Evolutionary conservation across 2,113 vertebrate species (phyloP).

Genomic region (Corythornis madagascariensis): DNA sequence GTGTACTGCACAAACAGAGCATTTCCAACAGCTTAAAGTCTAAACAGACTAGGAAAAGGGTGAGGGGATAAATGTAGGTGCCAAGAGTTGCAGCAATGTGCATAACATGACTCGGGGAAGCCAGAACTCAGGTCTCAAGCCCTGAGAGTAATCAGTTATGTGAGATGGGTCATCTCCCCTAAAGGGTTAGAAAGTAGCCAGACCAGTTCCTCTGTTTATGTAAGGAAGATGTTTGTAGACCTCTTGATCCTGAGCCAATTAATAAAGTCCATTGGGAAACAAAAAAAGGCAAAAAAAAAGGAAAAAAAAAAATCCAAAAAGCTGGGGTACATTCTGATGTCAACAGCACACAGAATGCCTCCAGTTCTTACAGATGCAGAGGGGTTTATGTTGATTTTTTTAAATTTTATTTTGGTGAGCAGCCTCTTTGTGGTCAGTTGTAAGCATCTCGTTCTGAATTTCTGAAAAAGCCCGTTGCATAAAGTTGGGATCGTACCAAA

Average conservation of each 20-base stretch:
- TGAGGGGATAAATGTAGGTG: neutral
- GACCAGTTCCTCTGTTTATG: slow-evolving; percentile 50
- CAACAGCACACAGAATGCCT: neutral
- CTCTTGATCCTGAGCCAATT: slow-evolving; percentile 52
- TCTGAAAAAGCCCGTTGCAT: slow-evolving; percentile 35
- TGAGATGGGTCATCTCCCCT: slow-evolving; percentile 38
- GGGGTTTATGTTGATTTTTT: neutral
- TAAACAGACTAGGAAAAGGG: slow-evolving; percentile 1
- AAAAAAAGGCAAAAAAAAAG: neutral
- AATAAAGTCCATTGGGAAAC: neutral
- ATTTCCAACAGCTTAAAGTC: neutral
- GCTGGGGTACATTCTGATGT: neutral
- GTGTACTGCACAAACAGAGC: neutral
- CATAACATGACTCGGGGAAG: neutral
- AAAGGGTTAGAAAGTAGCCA: slow-evolving; percentile 55
- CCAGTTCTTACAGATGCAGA: neutral
- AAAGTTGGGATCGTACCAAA: slow-evolving; percentile 7
- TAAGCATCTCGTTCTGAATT: slow-evolving; percentile 11
- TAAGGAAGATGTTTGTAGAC: slow-evolving; percentile 57
- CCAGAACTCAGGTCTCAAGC: neutral
- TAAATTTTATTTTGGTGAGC: neutral
- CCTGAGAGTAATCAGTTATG: neutral
- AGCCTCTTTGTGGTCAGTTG: neutral
- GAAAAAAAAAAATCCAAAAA: too few species aligned
- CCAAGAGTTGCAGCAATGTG: neutral